Conservation (phyloP, 2,888 invertebrate genomes). For the Thereva nobilitata region DNA sequence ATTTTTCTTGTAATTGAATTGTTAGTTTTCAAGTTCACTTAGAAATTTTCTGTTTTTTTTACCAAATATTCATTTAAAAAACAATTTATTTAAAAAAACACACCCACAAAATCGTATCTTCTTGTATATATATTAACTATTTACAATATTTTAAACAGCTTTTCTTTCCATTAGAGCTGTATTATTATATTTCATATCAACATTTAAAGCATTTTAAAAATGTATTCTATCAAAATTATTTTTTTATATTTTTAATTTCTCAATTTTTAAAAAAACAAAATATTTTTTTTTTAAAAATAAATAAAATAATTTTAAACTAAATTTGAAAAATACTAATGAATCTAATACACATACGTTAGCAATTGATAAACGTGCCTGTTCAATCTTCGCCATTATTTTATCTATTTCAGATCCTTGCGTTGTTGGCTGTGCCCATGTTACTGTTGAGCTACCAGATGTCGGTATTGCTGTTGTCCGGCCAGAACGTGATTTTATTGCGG, state of each 20-base stretch:
- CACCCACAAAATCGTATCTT: no score
- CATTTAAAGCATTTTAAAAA: no score
- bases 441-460: conserved; percentile 52
- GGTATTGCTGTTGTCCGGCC: conserved; percentile 51
- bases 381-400: conserved; percentile 93
- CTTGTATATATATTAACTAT: no score
- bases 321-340: conserved; percentile 34
- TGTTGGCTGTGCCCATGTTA: conserved; percentile 60
- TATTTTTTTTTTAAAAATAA: neutral
- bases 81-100: no score
- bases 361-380: conserved; percentile 64
- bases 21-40: no score
- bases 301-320: neutral
- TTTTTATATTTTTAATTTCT: neutral
- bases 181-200: no score
- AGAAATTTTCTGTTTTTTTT: no score
- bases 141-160: no score
- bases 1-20: no score
- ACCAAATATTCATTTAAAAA: no score
- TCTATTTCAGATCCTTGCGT: conserved; percentile 79
- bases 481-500: conserved; percentile 65
- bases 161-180: no score
- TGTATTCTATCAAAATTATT: neutral
- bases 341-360: conserved; percentile 53
- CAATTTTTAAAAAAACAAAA: neutral